phyloP scores from a whole-genome alignment of 2,888 invertebrate genomes.

The Zonitis immaculata region DNA sequence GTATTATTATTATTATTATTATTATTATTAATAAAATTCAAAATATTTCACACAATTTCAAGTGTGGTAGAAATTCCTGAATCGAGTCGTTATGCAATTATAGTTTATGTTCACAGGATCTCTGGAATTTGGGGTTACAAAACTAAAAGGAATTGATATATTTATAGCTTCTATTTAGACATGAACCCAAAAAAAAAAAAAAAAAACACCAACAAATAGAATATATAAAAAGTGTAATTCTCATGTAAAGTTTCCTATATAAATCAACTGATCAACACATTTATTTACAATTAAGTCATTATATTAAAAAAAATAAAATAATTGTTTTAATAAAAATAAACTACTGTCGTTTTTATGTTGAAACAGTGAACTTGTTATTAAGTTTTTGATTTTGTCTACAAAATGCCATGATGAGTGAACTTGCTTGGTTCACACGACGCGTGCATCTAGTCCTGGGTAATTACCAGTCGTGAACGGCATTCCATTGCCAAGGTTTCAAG shows the following conservation, averaged over 20 bases:
- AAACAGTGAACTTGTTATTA: conserved; percentile 3
- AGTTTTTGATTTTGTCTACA: conserved; percentile 11
- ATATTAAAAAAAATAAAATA: too few species aligned
- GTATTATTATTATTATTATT: too few species aligned
- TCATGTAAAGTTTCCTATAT: not conserved
- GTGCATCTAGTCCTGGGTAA: conserved; percentile 21
- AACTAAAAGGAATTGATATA: not conserved
- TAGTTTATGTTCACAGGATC: not conserved
- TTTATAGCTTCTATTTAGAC: not conserved
- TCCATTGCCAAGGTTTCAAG: conserved; percentile 17
- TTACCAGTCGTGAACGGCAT: conserved; percentile 23
- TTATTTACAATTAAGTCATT: not conserved
- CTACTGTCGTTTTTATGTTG: not conserved
- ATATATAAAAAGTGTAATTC: not conserved
- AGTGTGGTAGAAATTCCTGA: not conserved
- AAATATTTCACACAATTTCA: not conserved
- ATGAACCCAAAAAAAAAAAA: not conserved
- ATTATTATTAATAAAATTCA: not conserved
- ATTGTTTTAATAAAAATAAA: not conserved
- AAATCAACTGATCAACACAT: conserved; percentile 13
- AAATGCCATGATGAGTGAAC: conserved; percentile 14
- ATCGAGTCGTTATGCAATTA: not conserved
- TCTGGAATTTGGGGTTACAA: not conserved
- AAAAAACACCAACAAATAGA: too few species aligned
- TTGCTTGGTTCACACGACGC: conserved; percentile 16